These are phyloP conservation scores for Caerostris extrusa DNA, from an alignment of 1,140 invertebrate genomes.

Conservation along the genomic window DNA sequence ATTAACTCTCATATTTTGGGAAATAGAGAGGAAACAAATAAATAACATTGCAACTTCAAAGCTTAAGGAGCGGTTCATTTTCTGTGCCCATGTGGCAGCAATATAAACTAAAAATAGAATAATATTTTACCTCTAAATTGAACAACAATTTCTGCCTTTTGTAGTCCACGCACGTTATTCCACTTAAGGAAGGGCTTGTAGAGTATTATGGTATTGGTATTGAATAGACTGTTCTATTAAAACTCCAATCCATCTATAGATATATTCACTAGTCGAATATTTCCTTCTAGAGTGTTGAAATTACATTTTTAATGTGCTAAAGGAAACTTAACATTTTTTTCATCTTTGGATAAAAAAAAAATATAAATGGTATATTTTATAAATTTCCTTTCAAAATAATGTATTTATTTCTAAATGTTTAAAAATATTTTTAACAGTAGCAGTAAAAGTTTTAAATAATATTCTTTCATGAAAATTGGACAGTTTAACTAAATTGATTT, in stretches of 20 bases:
- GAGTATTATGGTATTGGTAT: conserved; percentile 34
- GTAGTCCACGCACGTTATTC: conserved; percentile 51
- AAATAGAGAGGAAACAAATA: conserved; percentile 57
- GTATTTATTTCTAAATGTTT: too few relatives aligned
- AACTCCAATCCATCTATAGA: background rate
- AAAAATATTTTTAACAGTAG: too few relatives aligned
- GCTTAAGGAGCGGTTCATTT: conserved; percentile 59
- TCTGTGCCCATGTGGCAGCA: conserved; percentile 47
- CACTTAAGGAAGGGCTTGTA: conserved; percentile 16
- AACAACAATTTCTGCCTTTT: conserved; percentile 51
- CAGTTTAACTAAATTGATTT: too few relatives aligned
- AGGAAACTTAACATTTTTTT: background rate
- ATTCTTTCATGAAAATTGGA: too few relatives aligned
- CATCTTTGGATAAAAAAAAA: too few relatives aligned
- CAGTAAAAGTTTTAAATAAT: too few relatives aligned
- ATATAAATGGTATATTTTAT: too few relatives aligned
- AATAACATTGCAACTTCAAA: conserved; percentile 46
- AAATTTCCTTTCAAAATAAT: too few relatives aligned
- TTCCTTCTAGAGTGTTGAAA: background rate
- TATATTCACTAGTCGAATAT: background rate
- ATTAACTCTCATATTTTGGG: conserved; percentile 61
- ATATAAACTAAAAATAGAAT: conserved; percentile 68
- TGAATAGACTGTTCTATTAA: conserved; percentile 13
- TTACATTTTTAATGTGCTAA: background rate
- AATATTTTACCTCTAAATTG: conserved; percentile 68